Conservation (phyloP, 2,113 vertebrate genomes). For the Grammomys dolichurus region DNA sequence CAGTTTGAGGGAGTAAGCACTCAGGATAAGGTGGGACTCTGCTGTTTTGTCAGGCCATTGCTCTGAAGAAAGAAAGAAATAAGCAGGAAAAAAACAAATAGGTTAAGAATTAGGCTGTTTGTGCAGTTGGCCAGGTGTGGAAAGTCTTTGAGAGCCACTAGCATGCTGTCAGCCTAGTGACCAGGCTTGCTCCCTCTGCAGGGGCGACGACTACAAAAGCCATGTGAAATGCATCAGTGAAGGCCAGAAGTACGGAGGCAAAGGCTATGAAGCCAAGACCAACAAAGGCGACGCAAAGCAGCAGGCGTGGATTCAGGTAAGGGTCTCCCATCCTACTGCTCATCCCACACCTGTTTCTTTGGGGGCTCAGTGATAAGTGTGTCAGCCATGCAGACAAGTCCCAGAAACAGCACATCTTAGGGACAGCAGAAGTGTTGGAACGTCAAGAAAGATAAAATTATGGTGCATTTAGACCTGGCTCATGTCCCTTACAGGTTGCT, state of each 20-base stretch:
- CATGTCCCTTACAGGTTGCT: background rate
- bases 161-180: background rate
- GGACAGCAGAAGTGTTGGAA: background rate
- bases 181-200: constrained; percentile 77
- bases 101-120: accelerated
- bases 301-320: constrained; percentile 96
- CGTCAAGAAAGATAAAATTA: background rate
- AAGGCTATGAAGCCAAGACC: constrained; percentile 92
- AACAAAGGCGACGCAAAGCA: constrained; percentile 96
- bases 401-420: background rate
- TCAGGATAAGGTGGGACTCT: accelerated
- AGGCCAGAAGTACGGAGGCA: constrained; percentile 97
- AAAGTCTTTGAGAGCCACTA: accelerated
- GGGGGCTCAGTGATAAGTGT: accelerated
- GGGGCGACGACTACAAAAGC: constrained; percentile 94
- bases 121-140: background rate
- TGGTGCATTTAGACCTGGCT: background rate
- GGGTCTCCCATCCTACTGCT: accelerated
- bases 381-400: accelerated
- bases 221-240: constrained; percentile 94
- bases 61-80: background rate
- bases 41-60: background rate
- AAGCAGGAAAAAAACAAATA: background rate
- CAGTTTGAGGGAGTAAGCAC: background rate
- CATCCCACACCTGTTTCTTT: background rate